Evolutionary conservation across 1,140 invertebrate genomes (phyloP).

Genomic region (Dendroctonus ponderosae): DNA sequence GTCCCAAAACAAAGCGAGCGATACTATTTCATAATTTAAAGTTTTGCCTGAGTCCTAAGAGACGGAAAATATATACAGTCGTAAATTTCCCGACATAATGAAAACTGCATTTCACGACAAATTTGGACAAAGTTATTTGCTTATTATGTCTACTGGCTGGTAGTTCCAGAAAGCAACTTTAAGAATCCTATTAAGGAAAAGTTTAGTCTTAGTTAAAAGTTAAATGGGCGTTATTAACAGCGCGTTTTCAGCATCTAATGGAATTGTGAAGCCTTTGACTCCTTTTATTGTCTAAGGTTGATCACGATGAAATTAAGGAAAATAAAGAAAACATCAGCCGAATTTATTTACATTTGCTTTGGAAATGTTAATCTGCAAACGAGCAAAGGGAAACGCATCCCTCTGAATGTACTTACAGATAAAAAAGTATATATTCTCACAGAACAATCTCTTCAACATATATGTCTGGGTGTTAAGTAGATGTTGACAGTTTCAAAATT

Average conservation of each 20-base stretch:
- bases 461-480: no score
- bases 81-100: constrained; percentile 20
- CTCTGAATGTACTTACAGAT: no score
- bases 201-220: constrained; percentile 19
- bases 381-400: no score
- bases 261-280: no score
- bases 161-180: constrained; percentile 9
- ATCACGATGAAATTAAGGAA: no score
- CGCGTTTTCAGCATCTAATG: neutral
- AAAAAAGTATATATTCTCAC: no score
- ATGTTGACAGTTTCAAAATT: no score
- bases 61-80: constrained; percentile 16
- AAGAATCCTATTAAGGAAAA: constrained; percentile 16
- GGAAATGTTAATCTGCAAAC: no score
- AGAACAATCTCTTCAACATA: no score
- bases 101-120: constrained; percentile 28
- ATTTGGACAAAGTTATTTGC: constrained; percentile 25
- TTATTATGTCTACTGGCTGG: constrained; percentile 15
- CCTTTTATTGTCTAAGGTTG: no score
- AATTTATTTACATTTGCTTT: no score
- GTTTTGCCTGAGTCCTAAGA: constrained; percentile 16
- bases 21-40: constrained; percentile 24
- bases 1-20: constrained; percentile 17
- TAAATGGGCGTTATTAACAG: constrained; percentile 19
- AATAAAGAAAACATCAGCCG: no score